These are phyloP conservation scores for Drosophila helvetica DNA, from an alignment of 2,888 invertebrate genomes.

Conservation along the genomic window DNA sequence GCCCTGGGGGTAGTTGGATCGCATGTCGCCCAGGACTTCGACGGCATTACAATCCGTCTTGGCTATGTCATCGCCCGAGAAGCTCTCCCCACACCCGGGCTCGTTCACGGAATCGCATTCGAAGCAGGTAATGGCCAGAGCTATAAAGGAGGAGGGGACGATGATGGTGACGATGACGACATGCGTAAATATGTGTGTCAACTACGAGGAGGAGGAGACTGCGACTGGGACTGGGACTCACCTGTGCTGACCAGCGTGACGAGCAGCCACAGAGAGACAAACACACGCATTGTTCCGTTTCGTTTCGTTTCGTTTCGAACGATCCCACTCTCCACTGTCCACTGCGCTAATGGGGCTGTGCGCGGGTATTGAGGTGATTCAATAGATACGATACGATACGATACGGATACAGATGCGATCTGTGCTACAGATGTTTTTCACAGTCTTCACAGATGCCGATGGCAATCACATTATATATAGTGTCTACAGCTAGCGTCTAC, in stretches of 20 bases:
- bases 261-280: constrained; percentile 51
- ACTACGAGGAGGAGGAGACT: constrained; percentile 8
- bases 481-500: constrained; percentile 22
- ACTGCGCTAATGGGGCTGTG: not conserved
- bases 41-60: constrained; percentile 74
- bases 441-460: constrained; percentile 40
- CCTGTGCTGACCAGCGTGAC: constrained; percentile 57
- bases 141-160: constrained; percentile 41
- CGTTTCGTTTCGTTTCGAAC: constrained; percentile 49
- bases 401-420: constrained; percentile 26
- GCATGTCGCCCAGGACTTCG: constrained; percentile 69
- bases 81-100: constrained; percentile 71
- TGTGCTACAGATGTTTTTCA: constrained; percentile 34
- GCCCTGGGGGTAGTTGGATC: constrained; percentile 51
- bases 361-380: constrained; percentile 32
- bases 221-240: constrained; percentile 39
- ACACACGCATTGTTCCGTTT: constrained; percentile 46
- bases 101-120: constrained; percentile 81
- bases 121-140: constrained; percentile 77
- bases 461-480: constrained; percentile 42
- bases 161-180: constrained; percentile 54
- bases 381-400: constrained; percentile 21
- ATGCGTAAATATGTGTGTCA: constrained; percentile 64
- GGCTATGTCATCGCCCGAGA: constrained; percentile 67
- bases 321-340: constrained; percentile 33